Conservation (phyloP, 2,797 vertebrate genomes). For the Florisuga fusca region DNA sequence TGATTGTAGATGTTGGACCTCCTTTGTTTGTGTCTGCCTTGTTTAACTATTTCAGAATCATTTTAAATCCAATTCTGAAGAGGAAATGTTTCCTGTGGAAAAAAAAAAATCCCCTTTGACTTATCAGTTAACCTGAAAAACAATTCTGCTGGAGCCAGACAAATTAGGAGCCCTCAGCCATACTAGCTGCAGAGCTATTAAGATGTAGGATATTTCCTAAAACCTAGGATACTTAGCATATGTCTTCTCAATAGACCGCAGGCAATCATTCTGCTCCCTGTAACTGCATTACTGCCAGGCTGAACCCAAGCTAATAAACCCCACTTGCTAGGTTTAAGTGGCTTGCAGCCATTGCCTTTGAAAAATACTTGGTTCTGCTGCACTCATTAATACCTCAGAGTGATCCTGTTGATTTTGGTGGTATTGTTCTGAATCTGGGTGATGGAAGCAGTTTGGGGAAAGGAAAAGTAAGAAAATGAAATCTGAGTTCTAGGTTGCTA, state of each 20-base stretch:
- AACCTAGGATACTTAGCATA: not conserved
- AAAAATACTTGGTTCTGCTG: not conserved
- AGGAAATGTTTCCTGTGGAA: not conserved
- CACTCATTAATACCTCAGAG: not conserved
- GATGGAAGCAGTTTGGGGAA: not conserved
- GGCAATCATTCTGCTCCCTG: not conserved
- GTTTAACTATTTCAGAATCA: not conserved
- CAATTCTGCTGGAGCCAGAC: slow-evolving; percentile 6
- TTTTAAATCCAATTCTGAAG: not conserved
- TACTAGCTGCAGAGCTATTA: not conserved
- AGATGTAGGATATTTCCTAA: slow-evolving; percentile 13
- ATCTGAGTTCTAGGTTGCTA: not conserved
- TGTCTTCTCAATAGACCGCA: not conserved
- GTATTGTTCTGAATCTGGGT: not conserved
- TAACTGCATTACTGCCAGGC: not conserved
- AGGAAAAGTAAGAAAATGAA: not conserved
- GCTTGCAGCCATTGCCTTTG: not conserved
- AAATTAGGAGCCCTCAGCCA: slow-evolving; percentile 8
- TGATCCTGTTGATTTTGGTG: not conserved
- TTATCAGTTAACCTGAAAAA: not conserved
- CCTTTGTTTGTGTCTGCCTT: not conserved
- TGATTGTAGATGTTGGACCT: not conserved
- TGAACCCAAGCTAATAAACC: not conserved
- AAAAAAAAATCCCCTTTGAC: not conserved
- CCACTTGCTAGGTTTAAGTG: not conserved